Conservation (phyloP, 2,888 invertebrate species). For the Peribatodes rhomboidaria region DNA sequence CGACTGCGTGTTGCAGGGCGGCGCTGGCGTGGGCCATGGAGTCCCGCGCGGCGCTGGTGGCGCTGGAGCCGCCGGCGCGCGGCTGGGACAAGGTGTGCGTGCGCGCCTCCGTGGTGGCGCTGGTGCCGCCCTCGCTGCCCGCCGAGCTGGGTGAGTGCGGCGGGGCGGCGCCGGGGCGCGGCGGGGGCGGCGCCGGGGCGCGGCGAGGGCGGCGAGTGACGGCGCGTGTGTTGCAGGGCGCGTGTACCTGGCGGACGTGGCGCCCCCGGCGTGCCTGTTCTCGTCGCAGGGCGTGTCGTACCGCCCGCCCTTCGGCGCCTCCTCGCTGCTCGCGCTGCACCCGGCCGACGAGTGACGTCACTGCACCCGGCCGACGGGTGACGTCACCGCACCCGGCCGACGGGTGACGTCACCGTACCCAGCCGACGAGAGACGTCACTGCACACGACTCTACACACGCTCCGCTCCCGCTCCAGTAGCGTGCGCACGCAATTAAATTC, state of each 20-base stretch:
- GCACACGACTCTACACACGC: too few relatives aligned
- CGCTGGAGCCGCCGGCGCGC: constrained; percentile 90
- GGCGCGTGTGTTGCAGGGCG: constrained; percentile 69
- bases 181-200: too few relatives aligned
- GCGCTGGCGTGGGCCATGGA: constrained; percentile 89
- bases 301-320: constrained; percentile 91
- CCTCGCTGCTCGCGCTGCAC: constrained; percentile 75
- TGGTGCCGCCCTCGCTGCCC: constrained; percentile 77
- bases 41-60: constrained; percentile 56
- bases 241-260: constrained; percentile 94
- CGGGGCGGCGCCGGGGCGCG: neutral
- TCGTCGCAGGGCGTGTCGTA: constrained; percentile 91
- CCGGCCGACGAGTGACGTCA: constrained; percentile 61
- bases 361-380: constrained; percentile 67
- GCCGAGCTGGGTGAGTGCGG: constrained; percentile 48
- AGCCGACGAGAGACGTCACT: neutral
- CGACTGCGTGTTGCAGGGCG: constrained; percentile 28
- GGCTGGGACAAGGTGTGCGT: constrained; percentile 51
- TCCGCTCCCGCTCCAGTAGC: too few relatives aligned
- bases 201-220: neutral
- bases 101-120: constrained; percentile 56
- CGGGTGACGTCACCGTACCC: constrained; percentile 46
- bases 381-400: constrained; percentile 66
- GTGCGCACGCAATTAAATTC: too few relatives aligned
- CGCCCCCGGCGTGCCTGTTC: constrained; percentile 91